These are phyloP conservation scores for Malurus alboscapulatus DNA, from an alignment of 2,113 vertebrate genomes.

Conservation along the genomic window DNA sequence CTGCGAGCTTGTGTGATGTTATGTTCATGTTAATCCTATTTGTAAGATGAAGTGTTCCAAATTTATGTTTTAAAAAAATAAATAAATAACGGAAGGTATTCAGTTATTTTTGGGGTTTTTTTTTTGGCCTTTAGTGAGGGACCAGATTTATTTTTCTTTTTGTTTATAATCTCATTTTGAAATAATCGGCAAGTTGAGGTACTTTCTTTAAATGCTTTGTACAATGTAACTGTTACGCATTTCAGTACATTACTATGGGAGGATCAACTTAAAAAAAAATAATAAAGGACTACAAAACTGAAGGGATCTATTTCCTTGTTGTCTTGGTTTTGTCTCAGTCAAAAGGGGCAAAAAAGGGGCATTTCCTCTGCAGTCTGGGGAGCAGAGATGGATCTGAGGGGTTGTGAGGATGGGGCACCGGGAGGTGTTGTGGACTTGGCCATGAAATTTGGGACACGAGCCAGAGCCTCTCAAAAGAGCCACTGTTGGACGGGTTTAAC, in stretches of 20 bases:
- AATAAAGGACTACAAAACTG: slow-evolving; percentile 97
- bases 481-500: neutral
- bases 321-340: neutral
- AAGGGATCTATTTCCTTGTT: slow-evolving; percentile 48
- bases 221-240: slow-evolving; percentile 99
- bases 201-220: slow-evolving; percentile 99
- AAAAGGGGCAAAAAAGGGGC: neutral
- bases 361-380: neutral
- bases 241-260: slow-evolving; percentile 99
- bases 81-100: slow-evolving; percentile 91
- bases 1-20: slow-evolving; percentile 98
- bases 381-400: neutral
- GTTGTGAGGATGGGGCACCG: neutral
- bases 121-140: slow-evolving; percentile 84
- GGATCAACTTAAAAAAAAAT: slow-evolving; percentile 86
- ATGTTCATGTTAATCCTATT: slow-evolving; percentile 96
- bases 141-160: slow-evolving; percentile 86
- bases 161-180: slow-evolving; percentile 98
- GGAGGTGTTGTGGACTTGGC: neutral
- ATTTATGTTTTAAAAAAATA: slow-evolving; percentile 82
- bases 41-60: slow-evolving; percentile 93
- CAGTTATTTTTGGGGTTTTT: slow-evolving; percentile 74
- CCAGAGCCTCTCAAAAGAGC: neutral
- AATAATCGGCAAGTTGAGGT: slow-evolving; percentile 98
- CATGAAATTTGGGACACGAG: neutral